Evolutionary conservation across 2,113 vertebrate genomes (phyloP).

Genomic region (Pedionomus torquatus): DNA sequence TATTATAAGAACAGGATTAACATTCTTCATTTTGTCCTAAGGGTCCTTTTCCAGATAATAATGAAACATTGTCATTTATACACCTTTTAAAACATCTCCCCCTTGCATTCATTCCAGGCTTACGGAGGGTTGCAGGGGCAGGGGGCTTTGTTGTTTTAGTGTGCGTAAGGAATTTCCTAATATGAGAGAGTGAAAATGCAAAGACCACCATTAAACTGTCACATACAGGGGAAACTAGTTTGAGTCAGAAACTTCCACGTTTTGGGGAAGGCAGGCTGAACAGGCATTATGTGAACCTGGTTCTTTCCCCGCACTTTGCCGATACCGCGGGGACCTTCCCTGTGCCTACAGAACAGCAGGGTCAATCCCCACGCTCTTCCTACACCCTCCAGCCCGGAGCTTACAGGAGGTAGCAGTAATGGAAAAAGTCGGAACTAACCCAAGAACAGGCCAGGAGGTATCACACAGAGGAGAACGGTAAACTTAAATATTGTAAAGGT

Average conservation of each 20-base stretch:
- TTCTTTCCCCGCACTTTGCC: neutral
- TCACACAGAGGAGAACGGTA: neutral
- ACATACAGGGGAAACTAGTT: neutral
- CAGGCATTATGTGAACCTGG: neutral
- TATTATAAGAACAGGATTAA: conserved; percentile 49
- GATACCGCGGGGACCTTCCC: neutral
- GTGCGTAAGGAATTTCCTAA: neutral
- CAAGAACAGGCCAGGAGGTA: neutral
- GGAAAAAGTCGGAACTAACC: neutral
- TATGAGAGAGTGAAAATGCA: neutral
- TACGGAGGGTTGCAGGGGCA: conserved; percentile 20
- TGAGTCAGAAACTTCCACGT: neutral
- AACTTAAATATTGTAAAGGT: neutral
- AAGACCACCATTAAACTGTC: neutral
- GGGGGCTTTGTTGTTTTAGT: neutral
- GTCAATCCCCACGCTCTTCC: neutral
- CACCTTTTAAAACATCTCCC: conserved; percentile 4
- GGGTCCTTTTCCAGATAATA: conserved; percentile 16
- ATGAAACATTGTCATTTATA: conserved; percentile 41
- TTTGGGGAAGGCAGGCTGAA: neutral
- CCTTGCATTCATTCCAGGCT: neutral
- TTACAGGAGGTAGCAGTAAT: neutral
- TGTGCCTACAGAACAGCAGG: neutral
- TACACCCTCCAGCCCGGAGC: neutral
- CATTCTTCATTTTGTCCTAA: conserved; percentile 59